Conservation (phyloP, 2,797 vertebrate species). For the Aselliscus stoliczkanus region DNA sequence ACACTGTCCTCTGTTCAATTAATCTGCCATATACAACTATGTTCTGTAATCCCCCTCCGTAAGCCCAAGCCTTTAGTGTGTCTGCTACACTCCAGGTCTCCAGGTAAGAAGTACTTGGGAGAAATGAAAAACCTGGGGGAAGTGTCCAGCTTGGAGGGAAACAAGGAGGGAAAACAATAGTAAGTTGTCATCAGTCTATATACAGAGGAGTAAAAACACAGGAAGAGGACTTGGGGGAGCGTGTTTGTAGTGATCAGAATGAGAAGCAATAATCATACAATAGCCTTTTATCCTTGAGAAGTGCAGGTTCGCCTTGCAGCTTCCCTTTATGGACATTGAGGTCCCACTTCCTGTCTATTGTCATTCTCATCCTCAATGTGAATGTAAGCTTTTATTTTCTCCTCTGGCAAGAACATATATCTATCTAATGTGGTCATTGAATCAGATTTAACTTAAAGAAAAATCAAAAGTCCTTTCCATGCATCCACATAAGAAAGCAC, state of each 20-base stretch:
- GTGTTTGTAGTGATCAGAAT: not conserved
- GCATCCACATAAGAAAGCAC: constrained; percentile 81
- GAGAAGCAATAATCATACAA: not conserved
- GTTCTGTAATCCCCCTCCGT: too few relatives aligned
- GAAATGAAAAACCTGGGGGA: not conserved
- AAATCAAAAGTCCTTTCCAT: constrained; percentile 80
- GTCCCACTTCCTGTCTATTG: constrained; percentile 46
- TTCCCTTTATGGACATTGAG: constrained; percentile 23
- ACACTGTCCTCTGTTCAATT: not conserved
- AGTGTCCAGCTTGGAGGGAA: not conserved
- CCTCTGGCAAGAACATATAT: constrained; percentile 75
- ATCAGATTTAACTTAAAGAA: constrained; percentile 83
- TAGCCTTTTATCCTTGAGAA: not conserved
- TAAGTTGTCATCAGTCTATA: not conserved
- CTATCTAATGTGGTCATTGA: constrained; percentile 80
- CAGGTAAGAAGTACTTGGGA: not conserved
- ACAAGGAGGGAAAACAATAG: not conserved
- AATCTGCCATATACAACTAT: fast-evolving
- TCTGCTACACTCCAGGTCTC: not conserved
- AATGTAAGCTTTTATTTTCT: constrained; percentile 55
- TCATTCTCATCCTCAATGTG: constrained; percentile 35
- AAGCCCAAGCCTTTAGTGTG: not conserved
- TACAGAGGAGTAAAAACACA: not conserved
- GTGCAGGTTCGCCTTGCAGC: constrained; percentile 5
- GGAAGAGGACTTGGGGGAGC: not conserved